Conservation (phyloP, 2,113 vertebrate species). For the Colaptes auratus region DNA sequence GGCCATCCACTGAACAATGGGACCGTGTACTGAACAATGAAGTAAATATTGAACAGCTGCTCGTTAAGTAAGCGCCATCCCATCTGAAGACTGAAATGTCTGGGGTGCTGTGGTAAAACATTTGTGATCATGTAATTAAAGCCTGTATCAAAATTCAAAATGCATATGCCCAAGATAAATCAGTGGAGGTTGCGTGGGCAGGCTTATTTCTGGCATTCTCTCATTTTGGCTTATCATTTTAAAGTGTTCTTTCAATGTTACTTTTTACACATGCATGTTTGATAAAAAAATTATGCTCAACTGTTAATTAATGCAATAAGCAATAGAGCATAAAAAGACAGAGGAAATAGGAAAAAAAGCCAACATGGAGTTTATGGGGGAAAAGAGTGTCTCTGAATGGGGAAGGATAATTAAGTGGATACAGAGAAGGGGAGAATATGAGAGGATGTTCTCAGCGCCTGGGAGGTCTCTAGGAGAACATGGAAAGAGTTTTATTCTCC, state of each 20-base stretch:
- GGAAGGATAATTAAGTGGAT: neutral
- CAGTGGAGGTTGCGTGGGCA: neutral
- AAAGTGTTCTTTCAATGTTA: neutral
- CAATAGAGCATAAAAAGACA: neutral
- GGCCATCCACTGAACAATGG: conserved; percentile 52
- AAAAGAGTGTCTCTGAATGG: neutral
- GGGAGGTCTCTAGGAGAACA: neutral
- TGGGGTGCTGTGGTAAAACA: neutral
- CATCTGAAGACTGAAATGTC: neutral
- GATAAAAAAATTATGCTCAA: neutral
- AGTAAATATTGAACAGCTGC: conserved; percentile 64
- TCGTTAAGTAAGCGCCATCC: conserved; percentile 32
- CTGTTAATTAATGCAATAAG: neutral
- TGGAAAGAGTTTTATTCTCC: neutral
- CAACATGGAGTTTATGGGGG: neutral
- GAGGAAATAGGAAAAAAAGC: neutral
- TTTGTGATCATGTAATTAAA: conserved; percentile 1
- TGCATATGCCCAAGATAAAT: neutral
- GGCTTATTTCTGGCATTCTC: neutral
- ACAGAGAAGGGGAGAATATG: neutral
- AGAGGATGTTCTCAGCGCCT: neutral
- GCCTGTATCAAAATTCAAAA: conserved; percentile 21
- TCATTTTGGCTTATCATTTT: neutral
- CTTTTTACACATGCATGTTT: neutral
- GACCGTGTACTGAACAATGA: conserved; percentile 30